phyloP scores from a whole-genome alignment of 1,140 invertebrate genomes.

The Uloborus diversus region DNA sequence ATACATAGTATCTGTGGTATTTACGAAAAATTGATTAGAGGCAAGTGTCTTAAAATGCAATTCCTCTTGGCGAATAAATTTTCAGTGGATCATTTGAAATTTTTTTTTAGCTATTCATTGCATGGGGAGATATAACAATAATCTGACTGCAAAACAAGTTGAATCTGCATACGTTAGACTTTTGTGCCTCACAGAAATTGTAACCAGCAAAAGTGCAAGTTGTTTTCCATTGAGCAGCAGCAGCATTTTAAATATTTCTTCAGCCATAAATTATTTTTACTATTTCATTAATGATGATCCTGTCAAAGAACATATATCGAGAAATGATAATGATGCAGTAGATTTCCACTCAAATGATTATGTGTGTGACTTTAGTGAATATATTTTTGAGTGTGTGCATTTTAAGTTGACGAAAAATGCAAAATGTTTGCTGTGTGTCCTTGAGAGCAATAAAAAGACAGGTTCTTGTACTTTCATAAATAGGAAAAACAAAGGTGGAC shows the following conservation, averaged over 20 bases:
- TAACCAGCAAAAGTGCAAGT: too few relatives aligned
- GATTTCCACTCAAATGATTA: neutral
- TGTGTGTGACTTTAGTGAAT: neutral
- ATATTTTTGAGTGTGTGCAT: neutral
- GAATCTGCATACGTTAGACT: neutral
- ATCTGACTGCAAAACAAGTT: too few relatives aligned
- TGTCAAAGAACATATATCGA: neutral
- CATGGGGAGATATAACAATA: too few relatives aligned
- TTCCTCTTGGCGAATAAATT: neutral
- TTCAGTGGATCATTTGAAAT: too few relatives aligned
- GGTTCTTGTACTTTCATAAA: neutral
- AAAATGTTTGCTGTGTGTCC: neutral
- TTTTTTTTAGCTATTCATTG: too few relatives aligned
- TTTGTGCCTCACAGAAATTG: neutral
- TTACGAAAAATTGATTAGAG: neutral
- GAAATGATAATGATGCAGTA: neutral
- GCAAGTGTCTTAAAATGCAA: neutral
- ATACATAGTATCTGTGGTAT: neutral
- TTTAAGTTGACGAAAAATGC: neutral
- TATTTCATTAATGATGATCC: neutral
- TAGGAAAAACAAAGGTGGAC: neutral
- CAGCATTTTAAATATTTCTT: slow-evolving; percentile 1
- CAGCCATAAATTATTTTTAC: neutral
- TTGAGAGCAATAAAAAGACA: neutral
- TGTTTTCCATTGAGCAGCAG: too few relatives aligned